phyloP scores from a whole-genome alignment of 2,888 invertebrate genomes.

The Lingula anatina region DNA sequence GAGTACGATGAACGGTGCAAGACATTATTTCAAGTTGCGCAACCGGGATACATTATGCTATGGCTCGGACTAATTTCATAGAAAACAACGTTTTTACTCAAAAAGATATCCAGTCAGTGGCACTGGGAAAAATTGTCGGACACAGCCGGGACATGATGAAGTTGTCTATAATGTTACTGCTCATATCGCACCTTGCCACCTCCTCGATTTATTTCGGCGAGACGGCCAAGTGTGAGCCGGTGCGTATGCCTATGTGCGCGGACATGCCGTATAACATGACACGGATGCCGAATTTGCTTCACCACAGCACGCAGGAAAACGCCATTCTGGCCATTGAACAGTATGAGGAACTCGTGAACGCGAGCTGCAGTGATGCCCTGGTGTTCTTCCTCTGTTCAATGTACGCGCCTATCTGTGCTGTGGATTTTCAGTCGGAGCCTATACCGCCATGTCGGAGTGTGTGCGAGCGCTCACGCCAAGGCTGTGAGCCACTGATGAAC shows the following conservation, averaged over 20 bases:
- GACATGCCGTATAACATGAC: conserved; percentile 46
- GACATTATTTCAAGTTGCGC: too few relatives aligned
- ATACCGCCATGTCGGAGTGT: conserved; percentile 41
- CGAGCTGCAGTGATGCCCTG: conserved; percentile 35
- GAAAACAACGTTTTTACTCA: too few relatives aligned
- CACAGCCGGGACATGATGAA: too few relatives aligned
- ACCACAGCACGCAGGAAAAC: conserved; percentile 42
- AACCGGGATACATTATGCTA: too few relatives aligned
- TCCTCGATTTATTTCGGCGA: not conserved
- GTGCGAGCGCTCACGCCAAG: conserved; percentile 31
- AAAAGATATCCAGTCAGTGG: too few relatives aligned
- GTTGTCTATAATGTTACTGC: too few relatives aligned
- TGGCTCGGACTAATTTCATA: too few relatives aligned
- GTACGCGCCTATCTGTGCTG: conserved; percentile 42
- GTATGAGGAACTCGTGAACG: conserved; percentile 31
- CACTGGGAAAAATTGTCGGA: too few relatives aligned
- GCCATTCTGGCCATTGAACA: conserved; percentile 35
- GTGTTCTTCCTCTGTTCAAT: conserved; percentile 42
- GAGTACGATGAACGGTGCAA: too few relatives aligned
- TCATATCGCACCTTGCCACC: too few relatives aligned
- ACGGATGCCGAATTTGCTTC: conserved; percentile 40
- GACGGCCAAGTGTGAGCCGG: conserved; percentile 30
- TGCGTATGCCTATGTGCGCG: conserved; percentile 35
- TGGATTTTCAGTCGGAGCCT: conserved; percentile 27
- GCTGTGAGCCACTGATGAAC: conserved; percentile 39